phyloP scores from a whole-genome alignment of 2,888 invertebrate genomes.

The Portevinia maculata region DNA sequence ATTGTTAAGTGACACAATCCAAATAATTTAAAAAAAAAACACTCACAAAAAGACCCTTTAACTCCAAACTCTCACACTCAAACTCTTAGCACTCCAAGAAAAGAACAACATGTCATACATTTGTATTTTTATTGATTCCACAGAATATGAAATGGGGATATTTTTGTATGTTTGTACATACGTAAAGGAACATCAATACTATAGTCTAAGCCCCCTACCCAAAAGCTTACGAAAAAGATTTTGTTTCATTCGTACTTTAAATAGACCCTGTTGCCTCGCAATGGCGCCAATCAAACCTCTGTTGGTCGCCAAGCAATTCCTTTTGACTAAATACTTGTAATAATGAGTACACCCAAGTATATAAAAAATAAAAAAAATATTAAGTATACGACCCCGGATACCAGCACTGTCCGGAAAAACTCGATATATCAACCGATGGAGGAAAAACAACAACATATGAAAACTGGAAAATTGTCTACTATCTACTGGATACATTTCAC shows the following conservation, averaged over 20 bases:
- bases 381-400: constrained; percentile 58
- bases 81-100: too few species aligned
- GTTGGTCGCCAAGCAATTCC: constrained; percentile 14
- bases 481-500: constrained; percentile 52
- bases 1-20: too few species aligned
- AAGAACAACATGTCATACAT: too few species aligned
- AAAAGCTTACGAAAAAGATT: constrained; percentile 48
- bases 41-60: too few species aligned
- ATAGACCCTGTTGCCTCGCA: constrained; percentile 29
- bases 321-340: constrained; percentile 14
- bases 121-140: too few species aligned
- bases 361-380: constrained; percentile 28
- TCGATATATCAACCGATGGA: constrained; percentile 20
- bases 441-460: constrained; percentile 18
- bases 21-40: too few species aligned
- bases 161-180: too few species aligned
- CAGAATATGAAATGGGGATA: too few species aligned
- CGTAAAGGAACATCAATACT: background rate
- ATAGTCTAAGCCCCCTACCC: constrained; percentile 10
- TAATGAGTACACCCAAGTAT: constrained; percentile 17
- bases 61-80: too few species aligned
- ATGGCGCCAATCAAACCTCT: constrained; percentile 52
- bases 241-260: constrained; percentile 12
- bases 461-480: constrained; percentile 60
- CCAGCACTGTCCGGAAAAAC: constrained; percentile 46